Evolutionary conservation across 2,797 vertebrate genomes (phyloP).

Genomic region (Centroberyx gerrardi): DNA sequence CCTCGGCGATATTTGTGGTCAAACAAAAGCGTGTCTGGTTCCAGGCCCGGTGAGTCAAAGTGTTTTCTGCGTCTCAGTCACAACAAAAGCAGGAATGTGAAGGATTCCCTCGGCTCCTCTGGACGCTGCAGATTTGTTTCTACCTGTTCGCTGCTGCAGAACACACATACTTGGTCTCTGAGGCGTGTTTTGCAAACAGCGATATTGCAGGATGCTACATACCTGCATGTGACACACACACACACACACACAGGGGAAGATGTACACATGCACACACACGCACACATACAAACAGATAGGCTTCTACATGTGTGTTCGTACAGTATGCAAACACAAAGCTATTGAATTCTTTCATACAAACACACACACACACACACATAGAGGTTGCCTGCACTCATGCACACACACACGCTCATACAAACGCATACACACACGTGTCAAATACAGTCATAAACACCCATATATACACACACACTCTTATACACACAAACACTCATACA

Average conservation of each 20-base stretch:
- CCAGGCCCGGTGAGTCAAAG: constrained; percentile 34
- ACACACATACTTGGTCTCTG: constrained; percentile 60
- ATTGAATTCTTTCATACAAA: constrained; percentile 41
- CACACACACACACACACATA: too few species aligned
- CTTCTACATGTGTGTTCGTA: too few species aligned
- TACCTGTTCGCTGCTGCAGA: constrained; percentile 64
- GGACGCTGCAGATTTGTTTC: constrained; percentile 62
- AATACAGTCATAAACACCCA: too few species aligned
- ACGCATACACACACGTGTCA: too few species aligned
- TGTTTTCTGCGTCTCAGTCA: constrained; percentile 38
- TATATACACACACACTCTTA: too few species aligned
- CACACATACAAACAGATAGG: neutral
- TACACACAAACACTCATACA: too few species aligned
- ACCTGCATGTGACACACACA: constrained; percentile 36
- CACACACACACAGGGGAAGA: neutral
- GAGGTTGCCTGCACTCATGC: too few species aligned
- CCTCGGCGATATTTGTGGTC: constrained; percentile 57
- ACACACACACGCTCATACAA: too few species aligned
- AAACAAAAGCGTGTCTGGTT: constrained; percentile 30
- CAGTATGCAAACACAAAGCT: too few species aligned
- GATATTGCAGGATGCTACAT: constrained; percentile 44
- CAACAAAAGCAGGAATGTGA: constrained; percentile 75
- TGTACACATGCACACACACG: constrained; percentile 5
- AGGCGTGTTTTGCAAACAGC: constrained; percentile 65
- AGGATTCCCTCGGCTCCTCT: constrained; percentile 37